Conservation (phyloP, 53 echinoderm and acorn worm genomes). For the Echinometra lucunter region DNA sequence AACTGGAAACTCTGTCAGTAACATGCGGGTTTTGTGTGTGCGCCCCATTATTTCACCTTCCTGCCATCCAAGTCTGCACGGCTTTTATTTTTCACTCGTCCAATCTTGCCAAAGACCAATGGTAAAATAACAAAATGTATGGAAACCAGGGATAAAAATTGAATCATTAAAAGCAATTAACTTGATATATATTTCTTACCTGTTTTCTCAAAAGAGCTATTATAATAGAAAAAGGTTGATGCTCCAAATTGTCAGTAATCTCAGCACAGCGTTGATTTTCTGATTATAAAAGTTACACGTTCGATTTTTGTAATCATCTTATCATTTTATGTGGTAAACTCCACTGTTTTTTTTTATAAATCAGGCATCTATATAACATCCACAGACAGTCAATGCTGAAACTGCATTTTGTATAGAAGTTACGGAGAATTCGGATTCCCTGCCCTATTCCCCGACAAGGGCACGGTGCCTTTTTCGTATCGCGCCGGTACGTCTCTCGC, state of each 20-base stretch:
- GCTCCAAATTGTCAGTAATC: not conserved
- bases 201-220: not conserved
- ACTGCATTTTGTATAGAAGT: not conserved
- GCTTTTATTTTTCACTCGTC: too few species aligned
- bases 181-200: not conserved
- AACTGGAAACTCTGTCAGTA: too few species aligned
- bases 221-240: not conserved
- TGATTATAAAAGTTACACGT: not conserved
- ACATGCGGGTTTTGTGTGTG: too few species aligned
- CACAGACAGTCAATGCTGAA: not conserved
- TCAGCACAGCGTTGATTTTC: not conserved
- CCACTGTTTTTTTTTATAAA: too few species aligned
- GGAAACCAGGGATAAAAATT: not conserved
- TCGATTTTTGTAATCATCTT: not conserved
- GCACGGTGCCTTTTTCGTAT: not conserved
- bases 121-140: too few species aligned
- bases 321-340: too few species aligned
- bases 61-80: too few species aligned
- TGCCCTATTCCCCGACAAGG: not conserved
- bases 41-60: too few species aligned
- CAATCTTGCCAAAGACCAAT: too few species aligned
- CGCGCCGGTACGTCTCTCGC: not conserved
- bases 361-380: too few species aligned
- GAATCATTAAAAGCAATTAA: not conserved
- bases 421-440: too few species aligned